Conservation (phyloP, 1,140 invertebrate genomes). For the Maconellicoccus hirsutus region DNA sequence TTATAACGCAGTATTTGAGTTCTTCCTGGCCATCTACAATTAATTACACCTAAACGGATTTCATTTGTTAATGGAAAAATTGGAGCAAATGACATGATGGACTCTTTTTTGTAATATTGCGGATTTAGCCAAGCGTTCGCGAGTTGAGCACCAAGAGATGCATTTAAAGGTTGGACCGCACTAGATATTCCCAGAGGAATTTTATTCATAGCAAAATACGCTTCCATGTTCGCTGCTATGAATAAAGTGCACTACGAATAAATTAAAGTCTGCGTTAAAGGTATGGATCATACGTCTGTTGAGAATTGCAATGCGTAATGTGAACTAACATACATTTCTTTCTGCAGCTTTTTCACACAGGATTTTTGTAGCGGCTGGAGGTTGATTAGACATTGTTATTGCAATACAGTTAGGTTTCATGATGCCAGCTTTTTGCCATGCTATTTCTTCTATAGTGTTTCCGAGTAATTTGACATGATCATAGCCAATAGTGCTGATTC, state of each 20-base stretch:
- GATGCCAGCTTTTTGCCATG: constrained; percentile 91
- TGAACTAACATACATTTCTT: constrained; percentile 39
- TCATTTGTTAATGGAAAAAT: neutral
- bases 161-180: constrained; percentile 57
- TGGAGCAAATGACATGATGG: neutral
- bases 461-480: constrained; percentile 84
- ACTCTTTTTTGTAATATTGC: neutral
- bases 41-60: constrained; percentile 36
- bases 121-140: constrained; percentile 52
- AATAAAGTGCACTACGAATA: constrained; percentile 36
- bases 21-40: constrained; percentile 58
- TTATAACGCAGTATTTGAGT: constrained; percentile 47
- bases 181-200: constrained; percentile 37
- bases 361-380: constrained; percentile 52
- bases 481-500: constrained; percentile 77
- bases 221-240: constrained; percentile 44
- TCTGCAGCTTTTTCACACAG: constrained; percentile 52
- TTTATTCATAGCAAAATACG: constrained; percentile 40
- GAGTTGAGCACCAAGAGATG: constrained; percentile 70
- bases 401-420: constrained; percentile 69
- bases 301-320: too few species aligned
- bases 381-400: constrained; percentile 58
- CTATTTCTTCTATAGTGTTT: constrained; percentile 72
- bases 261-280: too few species aligned
- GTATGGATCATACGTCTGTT: neutral